Percentiles rank a stretch among this genome's conserved stretches.
Evolutionary conservation across 2,797 vertebrate species (phyloP).

Genomic region (Geotrypetes seraphini): DNA sequence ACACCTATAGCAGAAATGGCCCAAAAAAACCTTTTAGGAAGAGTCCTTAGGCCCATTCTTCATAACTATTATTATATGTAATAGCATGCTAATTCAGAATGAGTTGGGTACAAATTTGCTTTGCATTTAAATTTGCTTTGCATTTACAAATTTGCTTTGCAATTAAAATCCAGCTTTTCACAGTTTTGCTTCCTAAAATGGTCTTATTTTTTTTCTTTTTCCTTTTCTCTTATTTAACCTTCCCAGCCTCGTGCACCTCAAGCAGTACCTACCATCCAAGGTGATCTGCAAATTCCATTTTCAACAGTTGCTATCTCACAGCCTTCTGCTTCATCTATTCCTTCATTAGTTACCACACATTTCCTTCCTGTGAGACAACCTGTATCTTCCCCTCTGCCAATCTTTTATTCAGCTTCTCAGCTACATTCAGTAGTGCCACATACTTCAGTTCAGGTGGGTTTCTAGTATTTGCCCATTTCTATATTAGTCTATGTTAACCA

Average conservation of each 20-base stretch:
- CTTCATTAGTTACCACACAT: constrained; percentile 50
- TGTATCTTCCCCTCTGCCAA: constrained; percentile 40
- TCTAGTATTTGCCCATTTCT: constrained; percentile 60
- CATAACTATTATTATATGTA: no score
- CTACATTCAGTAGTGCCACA: constrained; percentile 52
- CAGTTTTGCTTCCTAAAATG: constrained; percentile 44
- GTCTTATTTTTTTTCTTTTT: constrained; percentile 54
- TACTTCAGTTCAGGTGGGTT: constrained; percentile 52
- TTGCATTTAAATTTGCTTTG: no score
- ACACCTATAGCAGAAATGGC: no score
- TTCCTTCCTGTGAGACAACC: constrained; percentile 55
- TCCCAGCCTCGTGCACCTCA: constrained; percentile 68
- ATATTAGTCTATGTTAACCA: constrained; percentile 44
- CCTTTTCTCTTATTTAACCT: constrained; percentile 45
- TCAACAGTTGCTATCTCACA: constrained; percentile 47
- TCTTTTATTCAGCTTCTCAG: constrained; percentile 54
- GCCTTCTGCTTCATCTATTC: constrained; percentile 51
- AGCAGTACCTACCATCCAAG: constrained; percentile 56
- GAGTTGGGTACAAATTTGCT: no score
- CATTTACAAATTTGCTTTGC: no score
- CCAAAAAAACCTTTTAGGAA: no score
- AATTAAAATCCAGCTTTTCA: constrained; percentile 50
- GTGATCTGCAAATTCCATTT: constrained; percentile 57
- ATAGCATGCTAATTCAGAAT: no score
- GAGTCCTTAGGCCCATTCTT: no score